phyloP scores from a whole-genome alignment of 2,888 invertebrate genomes.

The Andrena haemorrhoa region DNA sequence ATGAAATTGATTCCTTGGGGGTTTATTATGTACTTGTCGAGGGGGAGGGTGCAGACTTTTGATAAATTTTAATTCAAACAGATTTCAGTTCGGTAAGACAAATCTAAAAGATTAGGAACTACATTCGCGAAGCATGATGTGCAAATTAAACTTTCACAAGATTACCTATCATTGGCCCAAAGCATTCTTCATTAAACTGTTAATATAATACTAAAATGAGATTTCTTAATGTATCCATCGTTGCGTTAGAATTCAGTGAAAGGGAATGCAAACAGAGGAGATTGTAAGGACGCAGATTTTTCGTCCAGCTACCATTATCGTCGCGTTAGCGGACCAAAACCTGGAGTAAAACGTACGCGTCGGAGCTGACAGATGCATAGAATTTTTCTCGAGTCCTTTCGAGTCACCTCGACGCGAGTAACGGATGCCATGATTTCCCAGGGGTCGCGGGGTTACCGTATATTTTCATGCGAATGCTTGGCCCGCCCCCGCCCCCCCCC shows the following conservation, averaged over 20 bases:
- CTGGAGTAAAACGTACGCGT: constrained; percentile 38
- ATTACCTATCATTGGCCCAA: too few species aligned
- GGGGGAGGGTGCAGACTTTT: not conserved
- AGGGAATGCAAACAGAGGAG: not conserved
- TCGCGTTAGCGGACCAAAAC: constrained; percentile 34
- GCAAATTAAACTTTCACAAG: too few species aligned
- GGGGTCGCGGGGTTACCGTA: constrained; percentile 62
- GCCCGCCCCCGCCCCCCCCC: constrained; percentile 43
- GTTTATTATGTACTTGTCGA: not conserved
- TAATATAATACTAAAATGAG: too few species aligned
- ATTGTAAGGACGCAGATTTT: constrained; percentile 33
- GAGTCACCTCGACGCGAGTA: constrained; percentile 61
- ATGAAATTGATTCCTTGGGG: not conserved
- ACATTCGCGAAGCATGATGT: too few species aligned
- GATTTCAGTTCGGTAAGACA: too few species aligned
- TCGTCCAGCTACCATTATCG: constrained; percentile 35
- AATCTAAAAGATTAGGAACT: too few species aligned
- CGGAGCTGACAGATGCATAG: constrained; percentile 67
- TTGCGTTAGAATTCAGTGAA: too few species aligned
- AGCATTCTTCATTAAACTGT: too few species aligned
- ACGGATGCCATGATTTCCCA: constrained; percentile 74
- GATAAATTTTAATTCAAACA: too few species aligned
- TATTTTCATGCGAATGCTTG: constrained; percentile 68
- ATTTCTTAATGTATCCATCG: too few species aligned
- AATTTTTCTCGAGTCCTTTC: constrained; percentile 66